These are phyloP conservation scores for Hapalemur alaotrensis DNA, from an alignment of 2,797 vertebrate genomes.

Conservation along the genomic window DNA sequence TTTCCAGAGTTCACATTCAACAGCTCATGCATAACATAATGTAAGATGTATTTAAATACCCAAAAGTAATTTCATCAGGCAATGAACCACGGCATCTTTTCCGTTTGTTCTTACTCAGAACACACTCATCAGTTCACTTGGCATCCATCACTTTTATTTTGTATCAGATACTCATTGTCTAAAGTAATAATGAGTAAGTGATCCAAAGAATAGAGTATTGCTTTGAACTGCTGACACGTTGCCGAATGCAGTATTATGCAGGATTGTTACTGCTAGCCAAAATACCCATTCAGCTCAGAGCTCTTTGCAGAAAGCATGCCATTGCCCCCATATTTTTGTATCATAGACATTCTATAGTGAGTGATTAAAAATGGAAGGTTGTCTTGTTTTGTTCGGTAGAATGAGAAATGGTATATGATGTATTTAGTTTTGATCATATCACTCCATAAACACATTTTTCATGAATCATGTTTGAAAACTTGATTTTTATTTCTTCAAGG, in stretches of 20 bases:
- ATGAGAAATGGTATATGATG: not conserved
- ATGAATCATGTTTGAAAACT: slow-evolving; percentile 42
- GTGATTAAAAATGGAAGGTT: slow-evolving; percentile 60
- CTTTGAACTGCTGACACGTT: slow-evolving; percentile 75
- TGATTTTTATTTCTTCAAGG: not conserved
- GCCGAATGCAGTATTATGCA: slow-evolving; percentile 58
- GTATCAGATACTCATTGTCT: slow-evolving; percentile 83
- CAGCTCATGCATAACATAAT: slow-evolving; percentile 77
- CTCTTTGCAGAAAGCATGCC: slow-evolving; percentile 62
- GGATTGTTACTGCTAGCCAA: slow-evolving; percentile 68
- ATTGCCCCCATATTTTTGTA: slow-evolving; percentile 44
- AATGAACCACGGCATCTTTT: slow-evolving; percentile 80
- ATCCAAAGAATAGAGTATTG: slow-evolving; percentile 73
- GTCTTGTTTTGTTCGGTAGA: slow-evolving; percentile 51
- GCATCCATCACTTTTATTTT: slow-evolving; percentile 84
- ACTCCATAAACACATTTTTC: slow-evolving; percentile 31
- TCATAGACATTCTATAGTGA: not conserved
- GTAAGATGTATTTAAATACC: slow-evolving; percentile 79
- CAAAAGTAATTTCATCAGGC: slow-evolving; percentile 83
- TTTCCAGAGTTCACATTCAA: slow-evolving; percentile 75
- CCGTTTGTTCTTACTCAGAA: slow-evolving; percentile 63
- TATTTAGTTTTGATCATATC: slow-evolving; percentile 53
- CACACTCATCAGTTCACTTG: slow-evolving; percentile 75
- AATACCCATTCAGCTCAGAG: slow-evolving; percentile 63
- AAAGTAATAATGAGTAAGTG: slow-evolving; percentile 73